A percentile compares a stretch with the other conserved stretches of the same genome.
Conservation (phyloP, 2,888 invertebrate species). For the Theristus sp. region DNA sequence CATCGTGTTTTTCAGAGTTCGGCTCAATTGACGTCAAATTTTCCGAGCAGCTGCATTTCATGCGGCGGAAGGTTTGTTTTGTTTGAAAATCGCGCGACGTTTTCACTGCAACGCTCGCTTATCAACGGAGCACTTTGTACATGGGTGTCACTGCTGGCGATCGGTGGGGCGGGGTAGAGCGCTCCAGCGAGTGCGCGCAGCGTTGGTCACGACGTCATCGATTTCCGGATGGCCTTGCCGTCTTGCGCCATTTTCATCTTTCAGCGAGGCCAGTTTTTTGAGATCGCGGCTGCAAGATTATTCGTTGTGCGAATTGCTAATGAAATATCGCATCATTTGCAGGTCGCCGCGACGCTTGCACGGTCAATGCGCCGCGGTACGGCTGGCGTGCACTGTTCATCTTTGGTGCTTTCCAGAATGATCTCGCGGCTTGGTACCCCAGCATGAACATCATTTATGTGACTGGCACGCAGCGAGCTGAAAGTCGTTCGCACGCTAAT, state of each 20-base stretch:
- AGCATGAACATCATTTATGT: not conserved
- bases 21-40: not conserved
- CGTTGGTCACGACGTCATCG: slow-evolving; percentile 41
- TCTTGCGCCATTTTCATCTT: slow-evolving; percentile 42
- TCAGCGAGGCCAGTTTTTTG: slow-evolving; percentile 13
- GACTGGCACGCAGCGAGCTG: not conserved
- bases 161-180: not conserved
- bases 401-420: slow-evolving; percentile 6
- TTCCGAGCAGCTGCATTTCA: slow-evolving; percentile 1
- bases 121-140: no score
- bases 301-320: not conserved
- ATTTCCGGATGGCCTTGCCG: slow-evolving; percentile 42
- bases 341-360: not conserved
- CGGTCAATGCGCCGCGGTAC: not conserved
- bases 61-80: slow-evolving; percentile 36
- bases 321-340: not conserved
- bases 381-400: not conserved
- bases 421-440: not conserved
- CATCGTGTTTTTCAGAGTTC: not conserved
- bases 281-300: not conserved
- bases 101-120: no score
- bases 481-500: no score
- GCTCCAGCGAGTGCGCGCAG: not conserved
- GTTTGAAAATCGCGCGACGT: not conserved
- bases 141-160: not conserved